phyloP scores from a whole-genome alignment of 2,888 invertebrate genomes.

The Dichetophora obliterata region DNA sequence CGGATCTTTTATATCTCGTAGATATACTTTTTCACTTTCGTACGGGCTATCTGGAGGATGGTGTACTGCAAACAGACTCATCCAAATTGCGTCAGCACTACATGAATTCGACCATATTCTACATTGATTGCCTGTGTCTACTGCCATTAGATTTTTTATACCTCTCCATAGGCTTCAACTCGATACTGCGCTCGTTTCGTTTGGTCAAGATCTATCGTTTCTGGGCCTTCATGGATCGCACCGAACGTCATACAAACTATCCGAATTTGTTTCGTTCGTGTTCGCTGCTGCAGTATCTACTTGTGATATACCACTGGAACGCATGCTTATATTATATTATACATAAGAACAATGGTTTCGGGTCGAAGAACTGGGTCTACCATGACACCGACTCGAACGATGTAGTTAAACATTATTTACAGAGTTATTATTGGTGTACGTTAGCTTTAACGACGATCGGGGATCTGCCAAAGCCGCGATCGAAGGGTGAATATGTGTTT shows the following conservation, averaged over 20 bases:
- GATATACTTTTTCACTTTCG: constrained; percentile 98
- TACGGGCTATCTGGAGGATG: constrained; percentile 97
- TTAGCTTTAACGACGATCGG: constrained; percentile 96
- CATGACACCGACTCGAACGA: constrained; percentile 88
- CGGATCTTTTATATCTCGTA: constrained; percentile 94
- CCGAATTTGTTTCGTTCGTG: constrained; percentile 95
- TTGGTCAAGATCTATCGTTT: constrained; percentile 98
- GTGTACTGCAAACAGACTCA: constrained; percentile 96
- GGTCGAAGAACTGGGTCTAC: constrained; percentile 93
- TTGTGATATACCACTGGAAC: constrained; percentile 99
- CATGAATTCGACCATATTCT: constrained; percentile 97
- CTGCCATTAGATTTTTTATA: constrained; percentile 98
- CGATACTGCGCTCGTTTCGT: constrained; percentile 94
- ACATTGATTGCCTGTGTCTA: constrained; percentile 98
- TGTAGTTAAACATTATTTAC: constrained; percentile 94
- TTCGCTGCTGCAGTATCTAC: constrained; percentile 93
- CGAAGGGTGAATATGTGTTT: constrained; percentile 95
- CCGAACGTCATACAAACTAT: constrained; percentile 98
- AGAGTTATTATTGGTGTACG: constrained; percentile 99
- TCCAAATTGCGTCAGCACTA: constrained; percentile 94
- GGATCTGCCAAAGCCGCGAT: constrained; percentile 89
- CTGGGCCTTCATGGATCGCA: constrained; percentile 98
- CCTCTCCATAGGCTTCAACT: constrained; percentile 96
- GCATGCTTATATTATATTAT: constrained; percentile 98
- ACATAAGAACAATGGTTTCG: constrained; percentile 94